Conservation (phyloP, 2,113 vertebrate genomes). For the Vicugna pacos region DNA sequence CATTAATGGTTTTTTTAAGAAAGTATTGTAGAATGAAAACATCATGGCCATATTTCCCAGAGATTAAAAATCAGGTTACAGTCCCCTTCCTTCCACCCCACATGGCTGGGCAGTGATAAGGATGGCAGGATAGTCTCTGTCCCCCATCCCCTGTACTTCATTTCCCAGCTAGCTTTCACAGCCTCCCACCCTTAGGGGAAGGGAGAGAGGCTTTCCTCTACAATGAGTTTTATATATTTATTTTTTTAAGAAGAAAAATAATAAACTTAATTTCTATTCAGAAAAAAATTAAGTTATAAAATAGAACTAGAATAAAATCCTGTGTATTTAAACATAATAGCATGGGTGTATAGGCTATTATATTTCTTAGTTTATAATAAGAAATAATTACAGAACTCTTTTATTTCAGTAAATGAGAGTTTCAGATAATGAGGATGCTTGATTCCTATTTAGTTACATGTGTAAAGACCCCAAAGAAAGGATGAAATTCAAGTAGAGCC, state of each 20-base stretch:
- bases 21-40: background rate
- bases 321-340: background rate
- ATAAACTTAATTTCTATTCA: too few relatives aligned
- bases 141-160: too few relatives aligned
- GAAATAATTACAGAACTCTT: background rate
- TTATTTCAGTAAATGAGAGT: background rate
- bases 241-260: too few relatives aligned
- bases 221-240: too few relatives aligned
- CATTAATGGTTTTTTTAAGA: background rate
- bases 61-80: background rate
- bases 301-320: background rate
- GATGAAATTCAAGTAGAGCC: background rate
- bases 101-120: too few relatives aligned
- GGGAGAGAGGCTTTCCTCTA: too few relatives aligned
- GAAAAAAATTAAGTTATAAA: background rate
- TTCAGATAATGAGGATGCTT: background rate
- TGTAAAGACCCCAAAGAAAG: background rate
- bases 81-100: too few relatives aligned
- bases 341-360: background rate
- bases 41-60: background rate
- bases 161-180: too few relatives aligned
- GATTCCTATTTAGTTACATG: background rate
- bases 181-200: too few relatives aligned
- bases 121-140: too few relatives aligned
- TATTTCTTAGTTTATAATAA: background rate